These are phyloP conservation scores for Amblyteles armatorius DNA, from an alignment of 2,888 invertebrate species.

Conservation along the genomic window DNA sequence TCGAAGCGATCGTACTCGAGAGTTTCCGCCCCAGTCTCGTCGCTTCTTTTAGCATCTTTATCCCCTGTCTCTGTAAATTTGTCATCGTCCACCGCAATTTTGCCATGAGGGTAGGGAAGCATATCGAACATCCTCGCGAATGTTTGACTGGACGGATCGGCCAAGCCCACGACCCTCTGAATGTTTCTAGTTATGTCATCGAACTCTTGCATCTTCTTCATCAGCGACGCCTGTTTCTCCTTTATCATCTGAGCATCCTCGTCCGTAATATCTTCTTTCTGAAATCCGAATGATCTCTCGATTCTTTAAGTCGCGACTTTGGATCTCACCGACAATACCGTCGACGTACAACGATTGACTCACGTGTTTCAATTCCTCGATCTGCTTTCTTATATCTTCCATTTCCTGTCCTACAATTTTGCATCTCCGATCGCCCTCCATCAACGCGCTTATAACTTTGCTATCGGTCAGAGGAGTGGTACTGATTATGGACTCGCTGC, in stretches of 20 bases:
- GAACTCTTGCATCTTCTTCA: slow-evolving; percentile 87
- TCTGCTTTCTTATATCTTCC: slow-evolving; percentile 83
- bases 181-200: slow-evolving; percentile 87
- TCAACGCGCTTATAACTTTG: slow-evolving; percentile 84
- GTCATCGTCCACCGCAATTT: slow-evolving; percentile 21
- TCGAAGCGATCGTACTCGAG: slow-evolving; percentile 74
- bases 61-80: slow-evolving; percentile 1
- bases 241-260: slow-evolving; percentile 87
- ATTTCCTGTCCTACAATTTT: slow-evolving; percentile 83
- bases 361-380: slow-evolving; percentile 83
- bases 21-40: background rate
- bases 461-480: slow-evolving; percentile 77
- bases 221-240: slow-evolving; percentile 86
- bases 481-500: slow-evolving; percentile 72
- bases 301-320: background rate
- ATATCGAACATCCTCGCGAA: slow-evolving; percentile 77
- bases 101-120: slow-evolving; percentile 72
- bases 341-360: slow-evolving; percentile 27
- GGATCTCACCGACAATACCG: background rate
- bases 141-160: slow-evolving; percentile 80
- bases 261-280: slow-evolving; percentile 87
- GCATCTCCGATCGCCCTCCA: slow-evolving; percentile 84
- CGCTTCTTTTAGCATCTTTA: slow-evolving; percentile 9
- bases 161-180: slow-evolving; percentile 85
- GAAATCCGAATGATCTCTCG: slow-evolving; percentile 27